These are phyloP conservation scores for Thalpophila matura DNA, from an alignment of 2,888 invertebrate species.

Conservation along the genomic window DNA sequence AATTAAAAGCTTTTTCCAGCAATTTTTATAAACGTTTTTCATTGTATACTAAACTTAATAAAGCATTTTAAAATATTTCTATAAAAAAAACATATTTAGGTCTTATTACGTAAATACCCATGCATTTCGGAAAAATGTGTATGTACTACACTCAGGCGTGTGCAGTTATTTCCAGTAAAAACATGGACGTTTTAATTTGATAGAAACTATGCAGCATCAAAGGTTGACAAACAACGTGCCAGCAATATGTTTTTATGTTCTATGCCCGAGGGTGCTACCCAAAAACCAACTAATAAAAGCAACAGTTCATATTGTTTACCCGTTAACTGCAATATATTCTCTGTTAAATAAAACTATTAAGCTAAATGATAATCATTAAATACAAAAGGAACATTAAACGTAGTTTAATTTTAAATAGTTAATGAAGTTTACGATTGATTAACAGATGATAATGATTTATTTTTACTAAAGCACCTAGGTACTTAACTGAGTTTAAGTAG, in stretches of 20 bases:
- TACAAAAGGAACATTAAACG: background rate
- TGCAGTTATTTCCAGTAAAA: background rate
- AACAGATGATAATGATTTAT: slow-evolving; percentile 3
- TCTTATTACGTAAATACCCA: background rate
- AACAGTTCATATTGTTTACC: background rate
- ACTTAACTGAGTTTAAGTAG: no score
- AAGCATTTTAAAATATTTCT: no score
- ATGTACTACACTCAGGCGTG: no score
- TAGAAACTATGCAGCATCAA: slow-evolving; percentile 6
- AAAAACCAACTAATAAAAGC: background rate
- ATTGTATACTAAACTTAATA: no score
- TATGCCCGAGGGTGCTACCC: background rate
- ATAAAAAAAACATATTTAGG: no score
- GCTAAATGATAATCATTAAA: no score
- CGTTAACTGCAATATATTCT: background rate
- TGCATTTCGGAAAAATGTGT: background rate
- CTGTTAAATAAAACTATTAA: no score
- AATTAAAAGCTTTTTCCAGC: no score
- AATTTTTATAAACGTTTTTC: no score
- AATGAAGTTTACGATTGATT: background rate
- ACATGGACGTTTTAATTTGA: slow-evolving; percentile 7
- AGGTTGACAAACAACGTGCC: slow-evolving; percentile 11
- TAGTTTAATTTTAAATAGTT: background rate
- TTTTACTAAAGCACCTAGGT: background rate
- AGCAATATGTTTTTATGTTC: slow-evolving; percentile 15